These are phyloP conservation scores for Lutra lutra DNA, from an alignment of 2,797 vertebrate genomes.

Conservation along the genomic window DNA sequence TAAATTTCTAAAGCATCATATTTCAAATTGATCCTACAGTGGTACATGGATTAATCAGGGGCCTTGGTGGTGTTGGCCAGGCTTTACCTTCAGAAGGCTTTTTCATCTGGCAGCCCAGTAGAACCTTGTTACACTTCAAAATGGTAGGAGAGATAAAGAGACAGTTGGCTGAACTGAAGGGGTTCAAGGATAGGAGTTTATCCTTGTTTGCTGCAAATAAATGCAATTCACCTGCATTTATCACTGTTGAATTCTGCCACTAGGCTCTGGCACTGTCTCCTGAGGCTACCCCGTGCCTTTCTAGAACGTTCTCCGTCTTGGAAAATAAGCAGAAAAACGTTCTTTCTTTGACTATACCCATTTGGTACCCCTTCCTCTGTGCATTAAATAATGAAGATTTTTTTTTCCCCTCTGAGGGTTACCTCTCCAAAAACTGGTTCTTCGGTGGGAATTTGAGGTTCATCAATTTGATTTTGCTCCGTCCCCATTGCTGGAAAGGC, in stretches of 20 bases:
- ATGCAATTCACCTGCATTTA: background rate
- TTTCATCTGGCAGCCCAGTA: background rate
- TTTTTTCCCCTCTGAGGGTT: background rate
- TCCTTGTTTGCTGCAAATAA: background rate
- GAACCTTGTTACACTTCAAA: background rate
- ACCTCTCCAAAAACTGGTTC: background rate
- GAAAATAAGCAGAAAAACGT: slow-evolving; percentile 13
- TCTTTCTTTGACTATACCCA: background rate
- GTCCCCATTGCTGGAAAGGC: background rate
- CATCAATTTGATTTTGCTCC: background rate
- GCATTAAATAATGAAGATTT: background rate
- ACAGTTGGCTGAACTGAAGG: background rate
- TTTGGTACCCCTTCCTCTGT: background rate
- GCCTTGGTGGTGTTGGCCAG: background rate
- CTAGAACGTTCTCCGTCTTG: background rate
- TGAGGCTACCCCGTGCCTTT: background rate
- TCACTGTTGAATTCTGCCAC: background rate
- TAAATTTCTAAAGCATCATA: background rate
- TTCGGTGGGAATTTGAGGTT: background rate
- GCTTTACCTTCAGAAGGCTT: background rate
- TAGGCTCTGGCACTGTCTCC: background rate
- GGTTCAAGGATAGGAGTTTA: background rate
- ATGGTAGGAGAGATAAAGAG: background rate
- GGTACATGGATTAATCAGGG: background rate
- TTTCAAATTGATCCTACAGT: background rate